phyloP scores from a whole-genome alignment of 1,140 invertebrate species.

The Brachionus sp. region DNA sequence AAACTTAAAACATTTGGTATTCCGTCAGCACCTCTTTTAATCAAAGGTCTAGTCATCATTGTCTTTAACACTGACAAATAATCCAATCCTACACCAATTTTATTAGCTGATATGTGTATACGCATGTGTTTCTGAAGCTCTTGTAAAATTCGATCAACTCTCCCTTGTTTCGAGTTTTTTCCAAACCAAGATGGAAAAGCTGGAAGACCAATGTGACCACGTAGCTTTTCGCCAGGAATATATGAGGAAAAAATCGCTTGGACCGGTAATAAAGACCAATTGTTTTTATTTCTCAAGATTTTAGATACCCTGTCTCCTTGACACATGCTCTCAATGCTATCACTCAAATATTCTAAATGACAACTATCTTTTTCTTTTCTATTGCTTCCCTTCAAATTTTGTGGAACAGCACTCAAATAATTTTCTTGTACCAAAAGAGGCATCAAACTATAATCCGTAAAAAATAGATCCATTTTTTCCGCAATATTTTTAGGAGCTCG shows the following conservation, averaged over 20 bases:
- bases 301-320: slow-evolving; percentile 79
- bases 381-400: slow-evolving; percentile 48
- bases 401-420: slow-evolving; percentile 73
- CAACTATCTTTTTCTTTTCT: slow-evolving; percentile 48
- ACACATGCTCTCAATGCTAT: slow-evolving; percentile 77
- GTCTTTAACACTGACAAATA: slow-evolving; percentile 72
- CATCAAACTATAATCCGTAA: slow-evolving; percentile 89
- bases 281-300: slow-evolving; percentile 69
- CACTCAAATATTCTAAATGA: slow-evolving; percentile 69
- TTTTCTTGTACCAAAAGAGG: slow-evolving; percentile 97
- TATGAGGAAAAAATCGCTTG: slow-evolving; percentile 84
- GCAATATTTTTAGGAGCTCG: slow-evolving; percentile 63
- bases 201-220: slow-evolving; percentile 74
- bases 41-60: slow-evolving; percentile 71
- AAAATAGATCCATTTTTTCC: slow-evolving; percentile 72
- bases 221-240: slow-evolving; percentile 78
- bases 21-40: slow-evolving; percentile 66
- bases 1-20: slow-evolving; percentile 69
- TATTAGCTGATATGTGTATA: slow-evolving; percentile 53
- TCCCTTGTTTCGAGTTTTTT: slow-evolving; percentile 74
- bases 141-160: slow-evolving; percentile 71
- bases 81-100: slow-evolving; percentile 63
- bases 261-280: slow-evolving; percentile 81
- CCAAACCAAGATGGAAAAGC: slow-evolving; percentile 93
- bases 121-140: slow-evolving; percentile 59